phyloP scores from a whole-genome alignment of 1,140 invertebrate species.

The Bombus picipes region DNA sequence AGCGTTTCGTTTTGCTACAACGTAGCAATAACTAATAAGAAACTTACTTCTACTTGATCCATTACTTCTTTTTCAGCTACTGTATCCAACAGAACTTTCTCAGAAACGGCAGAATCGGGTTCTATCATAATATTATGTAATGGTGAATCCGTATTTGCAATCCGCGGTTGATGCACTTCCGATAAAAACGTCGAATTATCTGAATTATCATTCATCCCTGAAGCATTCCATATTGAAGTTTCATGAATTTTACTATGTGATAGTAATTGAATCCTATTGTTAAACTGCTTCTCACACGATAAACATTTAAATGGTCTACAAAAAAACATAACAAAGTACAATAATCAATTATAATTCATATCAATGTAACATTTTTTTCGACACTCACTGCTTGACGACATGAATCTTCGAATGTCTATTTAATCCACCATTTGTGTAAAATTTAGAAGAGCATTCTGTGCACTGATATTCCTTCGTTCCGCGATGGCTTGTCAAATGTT shows the following conservation, averaged over 20 bases:
- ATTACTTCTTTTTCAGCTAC: slow-evolving; percentile 74
- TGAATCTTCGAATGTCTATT: slow-evolving; percentile 81
- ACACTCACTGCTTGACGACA: slow-evolving; percentile 67
- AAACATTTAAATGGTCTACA: slow-evolving; percentile 62
- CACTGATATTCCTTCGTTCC: slow-evolving; percentile 77
- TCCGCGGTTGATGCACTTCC: slow-evolving; percentile 16
- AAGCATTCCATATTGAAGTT: slow-evolving; percentile 48
- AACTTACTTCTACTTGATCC: slow-evolving; percentile 59
- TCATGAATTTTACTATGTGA: slow-evolving; percentile 65
- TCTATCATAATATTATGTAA: slow-evolving; percentile 33
- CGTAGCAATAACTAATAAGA: neutral
- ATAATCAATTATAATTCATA: neutral
- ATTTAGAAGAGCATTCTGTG: slow-evolving; percentile 79
- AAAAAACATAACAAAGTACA: neutral
- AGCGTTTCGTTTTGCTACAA: too few species aligned
- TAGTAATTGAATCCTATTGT: slow-evolving; percentile 60
- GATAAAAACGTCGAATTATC: slow-evolving; percentile 44
- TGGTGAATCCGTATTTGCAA: neutral
- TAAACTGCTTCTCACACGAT: slow-evolving; percentile 61
- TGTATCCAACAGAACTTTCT: slow-evolving; percentile 83
- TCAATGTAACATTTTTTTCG: too few species aligned
- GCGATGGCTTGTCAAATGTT: slow-evolving; percentile 84
- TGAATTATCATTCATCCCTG: slow-evolving; percentile 59
- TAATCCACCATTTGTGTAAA: slow-evolving; percentile 79
- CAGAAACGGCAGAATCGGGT: slow-evolving; percentile 78